A percentile compares a stretch with the other conserved stretches of the same genome.
These are phyloP conservation scores for Parnassius orleans DNA, from an alignment of 2,888 invertebrate species.

Conservation along the genomic window DNA sequence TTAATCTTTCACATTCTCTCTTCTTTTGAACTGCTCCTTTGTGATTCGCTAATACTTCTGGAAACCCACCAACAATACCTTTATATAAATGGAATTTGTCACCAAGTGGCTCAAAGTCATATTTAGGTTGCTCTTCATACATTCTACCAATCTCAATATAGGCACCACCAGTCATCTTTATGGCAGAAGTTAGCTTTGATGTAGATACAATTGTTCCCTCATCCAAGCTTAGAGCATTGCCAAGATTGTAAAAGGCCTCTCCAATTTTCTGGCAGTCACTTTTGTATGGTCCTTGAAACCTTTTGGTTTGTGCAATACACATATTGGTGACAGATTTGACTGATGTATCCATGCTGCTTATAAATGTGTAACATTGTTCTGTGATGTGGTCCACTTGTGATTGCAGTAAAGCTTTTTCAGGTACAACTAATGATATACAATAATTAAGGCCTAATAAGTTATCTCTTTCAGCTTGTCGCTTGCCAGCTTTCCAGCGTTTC, in stretches of 20 bases:
- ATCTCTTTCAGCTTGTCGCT: slow-evolving; percentile 96
- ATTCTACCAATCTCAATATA: slow-evolving; percentile 94
- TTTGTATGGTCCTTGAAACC: slow-evolving; percentile 91
- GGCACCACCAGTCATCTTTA: slow-evolving; percentile 92
- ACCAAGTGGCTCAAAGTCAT: slow-evolving; percentile 94
- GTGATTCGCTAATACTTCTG: slow-evolving; percentile 94
- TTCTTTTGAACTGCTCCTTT: slow-evolving; percentile 94
- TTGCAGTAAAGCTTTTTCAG: slow-evolving; percentile 87
- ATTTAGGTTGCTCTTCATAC: slow-evolving; percentile 94
- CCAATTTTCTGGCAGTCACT: slow-evolving; percentile 95
- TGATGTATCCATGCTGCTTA: slow-evolving; percentile 92
- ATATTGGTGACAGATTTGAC: slow-evolving; percentile 91
- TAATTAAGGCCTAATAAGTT: slow-evolving; percentile 94
- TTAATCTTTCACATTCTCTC: slow-evolving; percentile 91
- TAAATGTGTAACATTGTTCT: slow-evolving; percentile 91
- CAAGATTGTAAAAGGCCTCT: slow-evolving; percentile 91
- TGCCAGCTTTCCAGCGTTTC: slow-evolving; percentile 98
- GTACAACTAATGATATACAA: slow-evolving; percentile 93
- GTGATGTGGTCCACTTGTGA: slow-evolving; percentile 90
- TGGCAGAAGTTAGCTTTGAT: slow-evolving; percentile 87
- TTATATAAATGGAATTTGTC: slow-evolving; percentile 97
- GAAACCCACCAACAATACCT: slow-evolving; percentile 94
- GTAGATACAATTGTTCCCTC: slow-evolving; percentile 83
- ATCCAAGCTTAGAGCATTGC: slow-evolving; percentile 91
- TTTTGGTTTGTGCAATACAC: slow-evolving; percentile 92